These are phyloP conservation scores for Alethe diademata DNA, from an alignment of 2,113 vertebrate genomes.

Conservation along the genomic window DNA sequence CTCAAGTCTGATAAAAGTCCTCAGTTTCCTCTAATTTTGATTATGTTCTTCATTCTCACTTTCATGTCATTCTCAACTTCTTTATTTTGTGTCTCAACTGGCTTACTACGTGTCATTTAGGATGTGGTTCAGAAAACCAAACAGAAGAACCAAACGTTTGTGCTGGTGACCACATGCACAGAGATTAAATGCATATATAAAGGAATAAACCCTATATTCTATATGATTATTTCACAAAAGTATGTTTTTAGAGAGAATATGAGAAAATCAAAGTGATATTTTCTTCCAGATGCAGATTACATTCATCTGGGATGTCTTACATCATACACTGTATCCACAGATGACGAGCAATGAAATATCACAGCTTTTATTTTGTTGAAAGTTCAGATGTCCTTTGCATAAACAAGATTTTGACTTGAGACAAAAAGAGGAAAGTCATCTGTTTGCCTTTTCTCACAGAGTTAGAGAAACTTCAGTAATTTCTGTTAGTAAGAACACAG, in stretches of 20 bases:
- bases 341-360: neutral
- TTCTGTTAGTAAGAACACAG: neutral
- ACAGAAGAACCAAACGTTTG: neutral
- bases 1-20: neutral
- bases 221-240: neutral
- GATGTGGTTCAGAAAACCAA: neutral
- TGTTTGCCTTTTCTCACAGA: neutral
- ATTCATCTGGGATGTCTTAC: neutral
- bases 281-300: neutral
- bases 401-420: neutral
- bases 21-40: neutral
- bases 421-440: neutral
- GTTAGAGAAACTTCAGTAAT: neutral
- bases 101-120: neutral
- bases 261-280: neutral
- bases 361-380: neutral
- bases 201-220: neutral
- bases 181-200: neutral
- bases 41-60: neutral
- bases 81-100: neutral
- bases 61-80: neutral
- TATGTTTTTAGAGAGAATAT: neutral
- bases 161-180: neutral
- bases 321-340: neutral
- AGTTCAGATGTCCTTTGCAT: neutral